Evolutionary conservation across 2,888 invertebrate genomes (phyloP), one percentile per base, ranked within the genome.

Genomic region (Cerceris ruficornis): DNA sequence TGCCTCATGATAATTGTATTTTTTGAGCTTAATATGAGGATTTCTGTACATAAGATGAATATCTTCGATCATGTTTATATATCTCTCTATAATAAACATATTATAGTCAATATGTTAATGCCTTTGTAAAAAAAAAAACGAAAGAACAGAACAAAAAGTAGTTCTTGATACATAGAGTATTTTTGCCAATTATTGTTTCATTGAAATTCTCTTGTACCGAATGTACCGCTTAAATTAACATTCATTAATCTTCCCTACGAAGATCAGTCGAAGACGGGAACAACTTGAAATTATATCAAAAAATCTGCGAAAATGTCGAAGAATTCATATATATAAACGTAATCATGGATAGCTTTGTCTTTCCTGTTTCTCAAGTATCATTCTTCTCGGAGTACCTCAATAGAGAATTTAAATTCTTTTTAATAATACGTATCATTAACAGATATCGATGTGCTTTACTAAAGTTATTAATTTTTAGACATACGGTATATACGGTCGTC

Each of bases 81-180:
- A 73, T 43, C 55, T 73, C 28, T 69, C 54, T 58, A 15, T 17
- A 46, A 11, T 49, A 11, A 61, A 17, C 28, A 49, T 6, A 61
- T 77, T 59, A 62, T 71, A 60, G 28, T 61, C 43, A 64, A 5
- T 64, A 71, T 64, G n/a, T 67, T 68, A 59, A 13, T 68, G 68
- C 49, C 58, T 82, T 69, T 67, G 61, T 72, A 81, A 46, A 54
- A 82, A 71, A n/a, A n/a, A n/a, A n/a, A n/a, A n/a, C n/a, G n/a
- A n/a, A n/a, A 66, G 55, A 64, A 64, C 13, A 28, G 28, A 28
- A 4, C 28, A 28, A 4, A 28, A 28, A 28, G 28, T 65, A 72
- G 42, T 8, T 13, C 11, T 43, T 28, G 28, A 28, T 28, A 28
- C 28, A 28, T 28, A 28, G 28, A 28, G 4, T 28, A 28, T 28